Evolutionary conservation across 92 coral and sea anemone genomes (phyloP), one percentile per base, ranked within the genome.

Genomic region (Meandrina meandrites): DNA sequence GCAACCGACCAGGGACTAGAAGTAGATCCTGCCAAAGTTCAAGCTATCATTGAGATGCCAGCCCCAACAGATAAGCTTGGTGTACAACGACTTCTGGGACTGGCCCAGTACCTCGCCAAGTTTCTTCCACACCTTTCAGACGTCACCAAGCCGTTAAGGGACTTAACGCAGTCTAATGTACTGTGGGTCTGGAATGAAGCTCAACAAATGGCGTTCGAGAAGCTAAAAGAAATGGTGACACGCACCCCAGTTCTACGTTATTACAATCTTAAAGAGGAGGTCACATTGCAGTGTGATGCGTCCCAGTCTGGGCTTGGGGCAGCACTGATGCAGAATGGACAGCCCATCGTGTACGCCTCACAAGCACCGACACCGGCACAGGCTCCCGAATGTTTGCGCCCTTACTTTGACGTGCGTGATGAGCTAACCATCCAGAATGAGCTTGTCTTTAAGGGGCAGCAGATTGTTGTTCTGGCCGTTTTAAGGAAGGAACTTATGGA

Each of bases 201-300:
- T 51, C 88, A 88, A 62, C 88, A 76, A 62, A 28, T 86, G 2
- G 92, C 92, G 22, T 85, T 93, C 22, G 84, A 81, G 71, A 88
- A 91, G 58, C 86, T 90, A 6, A 90, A 93, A 62, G 77, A 87
- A 15, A 77, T 82, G 53, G 93, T 87, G 18, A 91, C 78, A 9
- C 48, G 66, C 56, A 88, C 89, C 37, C 90, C 91, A 22, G 86
- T 88, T 0, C 56, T 90, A 15, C 75, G 76, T 4, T 84, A 91
- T 70, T 91, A 83, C 81, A 88, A 75, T 76, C 89, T 91, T 1
- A 50, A 86, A 0, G 89, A 83, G 54, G 86, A 83, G 47, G 89
- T 89, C 14, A 89, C 89, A 42, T 56, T 92, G 21, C 95, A 92
- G 83, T 92, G 94, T 76, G 92, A 88, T 32, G 92, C 90, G 30